Percentiles rank a stretch among this genome's conserved stretches.
Evolutionary conservation across 2,797 vertebrate genomes (phyloP).

Genomic region (Toxotes lorentzi): DNA sequence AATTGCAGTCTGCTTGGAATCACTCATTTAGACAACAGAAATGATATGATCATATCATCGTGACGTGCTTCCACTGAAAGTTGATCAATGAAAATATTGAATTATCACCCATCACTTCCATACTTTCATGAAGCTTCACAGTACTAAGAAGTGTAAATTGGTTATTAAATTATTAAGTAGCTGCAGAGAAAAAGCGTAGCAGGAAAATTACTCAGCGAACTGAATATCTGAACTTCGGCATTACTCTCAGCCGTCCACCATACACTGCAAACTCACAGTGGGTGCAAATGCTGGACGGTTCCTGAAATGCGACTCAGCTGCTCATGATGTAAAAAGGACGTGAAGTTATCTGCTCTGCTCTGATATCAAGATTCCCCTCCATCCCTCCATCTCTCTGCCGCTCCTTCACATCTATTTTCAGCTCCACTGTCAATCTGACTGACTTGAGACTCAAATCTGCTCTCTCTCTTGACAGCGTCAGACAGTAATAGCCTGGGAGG

Average conservation of each 20-base stretch:
- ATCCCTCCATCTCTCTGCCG: slow-evolving; percentile 54
- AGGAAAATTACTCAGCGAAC: too few species aligned
- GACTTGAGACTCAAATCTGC: slow-evolving; percentile 75
- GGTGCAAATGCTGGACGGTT: slow-evolving; percentile 12
- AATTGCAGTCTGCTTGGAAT: neutral
- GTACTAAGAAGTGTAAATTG: neutral
- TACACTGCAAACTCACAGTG: neutral
- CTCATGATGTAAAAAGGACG: slow-evolving; percentile 47
- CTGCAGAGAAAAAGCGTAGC: neutral
- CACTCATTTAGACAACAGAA: neutral
- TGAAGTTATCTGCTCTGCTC: slow-evolving; percentile 50
- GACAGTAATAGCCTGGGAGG: slow-evolving; percentile 71
- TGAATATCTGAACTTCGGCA: neutral
- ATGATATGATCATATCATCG: neutral
- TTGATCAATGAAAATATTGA: neutral
- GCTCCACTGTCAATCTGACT: slow-evolving; percentile 75
- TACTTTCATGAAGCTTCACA: neutral
- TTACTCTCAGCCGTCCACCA: neutral
- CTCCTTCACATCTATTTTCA: slow-evolving; percentile 78
- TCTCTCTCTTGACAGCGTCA: slow-evolving; percentile 70
- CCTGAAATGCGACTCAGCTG: slow-evolving; percentile 49
- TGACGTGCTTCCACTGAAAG: neutral
- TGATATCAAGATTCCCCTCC: slow-evolving; percentile 74
- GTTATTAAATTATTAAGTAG: neutral
- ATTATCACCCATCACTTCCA: neutral